phyloP scores from a whole-genome alignment of 2,797 vertebrate species.

The Syngnathus rostellatus region DNA sequence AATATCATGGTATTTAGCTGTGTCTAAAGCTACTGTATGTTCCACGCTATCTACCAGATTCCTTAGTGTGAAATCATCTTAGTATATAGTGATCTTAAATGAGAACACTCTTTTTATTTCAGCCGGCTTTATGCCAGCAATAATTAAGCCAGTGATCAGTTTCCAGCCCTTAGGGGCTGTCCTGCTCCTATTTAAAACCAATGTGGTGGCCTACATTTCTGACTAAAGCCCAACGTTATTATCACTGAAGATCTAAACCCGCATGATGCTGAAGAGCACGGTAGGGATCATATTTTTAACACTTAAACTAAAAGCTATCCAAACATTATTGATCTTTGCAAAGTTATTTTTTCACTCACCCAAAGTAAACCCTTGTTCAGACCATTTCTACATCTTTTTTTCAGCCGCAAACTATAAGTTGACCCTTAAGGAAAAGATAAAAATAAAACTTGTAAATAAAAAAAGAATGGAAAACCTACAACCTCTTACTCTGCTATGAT shows the following conservation, averaged over 20 bases:
- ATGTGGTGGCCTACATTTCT: conserved; percentile 56
- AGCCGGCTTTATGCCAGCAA: conserved; percentile 34
- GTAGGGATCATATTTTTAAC: conserved; percentile 6
- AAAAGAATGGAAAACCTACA: background rate
- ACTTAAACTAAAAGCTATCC: background rate
- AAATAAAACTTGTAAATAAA: background rate
- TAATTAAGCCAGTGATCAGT: conserved; percentile 54
- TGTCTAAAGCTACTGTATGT: background rate
- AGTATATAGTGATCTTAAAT: conserved; percentile 5
- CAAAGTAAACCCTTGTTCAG: too few relatives aligned
- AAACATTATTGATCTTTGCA: background rate
- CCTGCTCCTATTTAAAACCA: conserved; percentile 59
- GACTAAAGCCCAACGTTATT: conserved; percentile 46
- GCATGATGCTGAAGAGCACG: conserved; percentile 27
- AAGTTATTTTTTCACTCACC: background rate
- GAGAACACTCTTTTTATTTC: conserved; percentile 13
- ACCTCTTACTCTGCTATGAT: background rate
- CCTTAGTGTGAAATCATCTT: background rate
- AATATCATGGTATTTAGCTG: background rate
- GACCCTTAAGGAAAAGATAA: background rate
- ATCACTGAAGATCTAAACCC: conserved; percentile 28
- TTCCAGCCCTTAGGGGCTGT: conserved; percentile 48
- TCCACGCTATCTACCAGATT: background rate
- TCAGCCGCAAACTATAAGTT: background rate
- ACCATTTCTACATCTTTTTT: background rate